A percentile compares a stretch with the other conserved stretches of the same genome.
phyloP scores from a whole-genome alignment of 1,140 invertebrate genomes.

The Hycleus cichorii region DNA sequence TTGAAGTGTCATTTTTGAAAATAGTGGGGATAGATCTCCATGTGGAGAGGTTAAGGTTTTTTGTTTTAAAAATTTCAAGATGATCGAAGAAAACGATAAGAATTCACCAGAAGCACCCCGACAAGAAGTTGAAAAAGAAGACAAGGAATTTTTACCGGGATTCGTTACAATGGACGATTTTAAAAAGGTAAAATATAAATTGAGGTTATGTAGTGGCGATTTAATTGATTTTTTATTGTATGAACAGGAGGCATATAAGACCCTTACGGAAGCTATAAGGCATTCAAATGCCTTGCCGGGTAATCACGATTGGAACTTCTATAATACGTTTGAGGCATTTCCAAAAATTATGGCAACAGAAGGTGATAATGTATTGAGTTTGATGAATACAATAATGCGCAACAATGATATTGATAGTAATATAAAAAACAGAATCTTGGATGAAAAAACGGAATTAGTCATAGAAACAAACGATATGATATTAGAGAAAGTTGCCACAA shows the following conservation, averaged over 20 bases:
- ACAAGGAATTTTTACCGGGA: constrained; percentile 15
- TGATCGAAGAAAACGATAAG: no score
- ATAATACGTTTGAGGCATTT: constrained; percentile 63
- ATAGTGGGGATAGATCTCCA: no score
- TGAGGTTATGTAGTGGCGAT: constrained; percentile 14
- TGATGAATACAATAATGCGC: constrained; percentile 51
- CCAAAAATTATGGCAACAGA: constrained; percentile 52
- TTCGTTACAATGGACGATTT: constrained; percentile 31
- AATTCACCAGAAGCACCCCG: no score
- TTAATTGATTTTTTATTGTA: constrained; percentile 20
- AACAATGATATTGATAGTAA: constrained; percentile 53
- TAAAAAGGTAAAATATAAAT: constrained; percentile 30
- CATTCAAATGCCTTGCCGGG: constrained; percentile 59
- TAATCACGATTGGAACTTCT: constrained; percentile 61
- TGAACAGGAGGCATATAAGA: constrained; percentile 46
- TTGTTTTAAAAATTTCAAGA: no score
- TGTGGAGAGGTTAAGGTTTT: no score
- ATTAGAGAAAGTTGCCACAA: constrained; percentile 69
- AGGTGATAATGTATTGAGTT: constrained; percentile 46
- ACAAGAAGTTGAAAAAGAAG: not conserved
- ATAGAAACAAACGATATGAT: constrained; percentile 71
- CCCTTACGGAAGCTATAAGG: constrained; percentile 57
- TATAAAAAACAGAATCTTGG: constrained; percentile 49
- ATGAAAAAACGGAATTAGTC: constrained; percentile 68
- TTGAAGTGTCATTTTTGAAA: no score